These are phyloP conservation scores for Planococcus citri DNA, from an alignment of 1,140 invertebrate genomes.

Conservation along the genomic window DNA sequence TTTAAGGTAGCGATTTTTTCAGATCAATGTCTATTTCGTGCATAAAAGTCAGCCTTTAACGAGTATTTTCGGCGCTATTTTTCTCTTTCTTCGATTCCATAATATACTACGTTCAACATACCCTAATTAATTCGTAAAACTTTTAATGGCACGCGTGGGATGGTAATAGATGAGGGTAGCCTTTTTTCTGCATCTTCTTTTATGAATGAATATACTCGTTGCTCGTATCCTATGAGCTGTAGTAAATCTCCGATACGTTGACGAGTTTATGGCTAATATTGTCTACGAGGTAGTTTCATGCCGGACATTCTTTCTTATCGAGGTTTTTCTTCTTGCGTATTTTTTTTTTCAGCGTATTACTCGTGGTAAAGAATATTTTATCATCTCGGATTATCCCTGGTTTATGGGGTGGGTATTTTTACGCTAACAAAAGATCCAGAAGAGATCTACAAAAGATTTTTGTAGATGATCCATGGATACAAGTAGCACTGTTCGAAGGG, in stretches of 20 bases:
- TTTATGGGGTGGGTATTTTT: no score
- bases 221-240: not conserved
- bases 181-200: not conserved
- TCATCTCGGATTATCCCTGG: no score
- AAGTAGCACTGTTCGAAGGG: no score
- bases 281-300: no score
- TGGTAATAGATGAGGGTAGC: not conserved
- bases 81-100: not conserved
- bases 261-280: not conserved
- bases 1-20: not conserved
- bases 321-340: no score
- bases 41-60: not conserved
- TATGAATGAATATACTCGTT: not conserved
- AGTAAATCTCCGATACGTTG: not conserved
- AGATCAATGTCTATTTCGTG: not conserved
- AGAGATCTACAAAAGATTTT: no score
- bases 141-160: not conserved
- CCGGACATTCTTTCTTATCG: no score
- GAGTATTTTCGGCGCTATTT: not conserved
- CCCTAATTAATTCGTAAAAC: slow-evolving; percentile 3
- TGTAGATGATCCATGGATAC: no score
- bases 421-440: no score
- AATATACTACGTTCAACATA: not conserved
- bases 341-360: no score
- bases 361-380: no score